These are phyloP conservation scores for Scomber colias DNA, from an alignment of 2,113 vertebrate genomes.

Conservation along the genomic window DNA sequence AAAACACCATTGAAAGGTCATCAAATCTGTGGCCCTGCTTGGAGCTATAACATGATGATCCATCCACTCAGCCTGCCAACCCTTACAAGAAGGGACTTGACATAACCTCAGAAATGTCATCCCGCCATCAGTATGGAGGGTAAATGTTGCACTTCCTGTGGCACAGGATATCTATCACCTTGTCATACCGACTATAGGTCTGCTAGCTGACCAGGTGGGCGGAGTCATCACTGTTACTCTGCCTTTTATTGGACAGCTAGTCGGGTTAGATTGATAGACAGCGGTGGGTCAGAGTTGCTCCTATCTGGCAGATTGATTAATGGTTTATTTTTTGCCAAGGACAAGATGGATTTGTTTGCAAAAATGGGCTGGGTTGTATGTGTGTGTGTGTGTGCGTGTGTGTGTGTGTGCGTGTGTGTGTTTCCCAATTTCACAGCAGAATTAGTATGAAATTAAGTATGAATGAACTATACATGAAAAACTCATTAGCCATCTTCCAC, in stretches of 20 bases:
- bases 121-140: conserved; percentile 35
- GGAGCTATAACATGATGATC: not conserved
- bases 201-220: conserved; percentile 58
- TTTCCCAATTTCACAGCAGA: too few species aligned
- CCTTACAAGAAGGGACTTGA: not conserved
- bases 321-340: conserved; percentile 58
- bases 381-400: not conserved
- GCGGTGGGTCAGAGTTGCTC: conserved; percentile 18
- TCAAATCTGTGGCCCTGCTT: conserved; percentile 7
- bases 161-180: conserved; percentile 60
- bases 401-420: not conserved
- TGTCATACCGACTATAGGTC: conserved; percentile 59
- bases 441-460: not conserved
- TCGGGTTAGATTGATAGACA: conserved; percentile 67
- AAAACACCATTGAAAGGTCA: conserved; percentile 34
- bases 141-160: conserved; percentile 53
- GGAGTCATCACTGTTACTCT: conserved; percentile 53
- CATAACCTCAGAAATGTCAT: not conserved
- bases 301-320: conserved; percentile 51
- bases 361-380: conserved; percentile 1
- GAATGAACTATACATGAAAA: too few species aligned
- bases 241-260: conserved; percentile 50
- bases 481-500: too few species aligned
- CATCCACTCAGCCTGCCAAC: not conserved
- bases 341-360: conserved; percentile 45